phyloP scores from a whole-genome alignment of 2,113 vertebrate species.

The Megaceryle torquata region DNA sequence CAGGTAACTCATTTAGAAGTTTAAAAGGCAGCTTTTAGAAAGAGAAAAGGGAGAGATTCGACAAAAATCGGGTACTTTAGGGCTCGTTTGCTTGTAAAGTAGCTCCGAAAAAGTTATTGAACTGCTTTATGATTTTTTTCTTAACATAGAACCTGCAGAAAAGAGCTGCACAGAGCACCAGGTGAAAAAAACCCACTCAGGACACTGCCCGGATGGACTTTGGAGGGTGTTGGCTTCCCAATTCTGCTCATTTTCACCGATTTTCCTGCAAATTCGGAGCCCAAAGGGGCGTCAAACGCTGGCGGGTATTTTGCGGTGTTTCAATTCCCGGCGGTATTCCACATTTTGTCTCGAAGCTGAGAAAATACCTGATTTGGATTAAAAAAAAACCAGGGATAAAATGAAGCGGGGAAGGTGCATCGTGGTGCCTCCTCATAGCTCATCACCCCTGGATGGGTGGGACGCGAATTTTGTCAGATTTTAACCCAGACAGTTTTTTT shows the following conservation, averaged over 20 bases:
- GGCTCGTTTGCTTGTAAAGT: rapidly evolving
- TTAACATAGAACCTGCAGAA: not conserved
- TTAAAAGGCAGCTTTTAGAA: not conserved
- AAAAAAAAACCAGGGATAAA: not conserved
- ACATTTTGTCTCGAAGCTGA: not conserved
- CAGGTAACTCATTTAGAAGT: too few species aligned
- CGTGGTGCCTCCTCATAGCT: rapidly evolving
- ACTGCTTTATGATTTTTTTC: not conserved
- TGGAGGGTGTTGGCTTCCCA: not conserved
- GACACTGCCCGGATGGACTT: too few species aligned
- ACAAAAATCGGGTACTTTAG: not conserved
- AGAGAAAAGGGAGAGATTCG: not conserved
- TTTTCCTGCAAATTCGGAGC: not conserved
- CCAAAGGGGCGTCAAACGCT: not conserved
- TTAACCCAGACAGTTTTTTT: not conserved
- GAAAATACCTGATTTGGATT: not conserved
- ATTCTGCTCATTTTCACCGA: not conserved
- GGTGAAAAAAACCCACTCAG: not conserved
- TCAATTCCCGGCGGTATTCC: not conserved
- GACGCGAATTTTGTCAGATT: not conserved
- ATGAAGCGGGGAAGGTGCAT: not conserved
- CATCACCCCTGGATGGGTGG: not conserved
- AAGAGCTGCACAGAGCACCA: not conserved
- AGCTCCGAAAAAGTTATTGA: not conserved
- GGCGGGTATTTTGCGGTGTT: not conserved